phyloP scores from a whole-genome alignment of 2,888 invertebrate genomes.

The Anagyrus pseudococci region DNA sequence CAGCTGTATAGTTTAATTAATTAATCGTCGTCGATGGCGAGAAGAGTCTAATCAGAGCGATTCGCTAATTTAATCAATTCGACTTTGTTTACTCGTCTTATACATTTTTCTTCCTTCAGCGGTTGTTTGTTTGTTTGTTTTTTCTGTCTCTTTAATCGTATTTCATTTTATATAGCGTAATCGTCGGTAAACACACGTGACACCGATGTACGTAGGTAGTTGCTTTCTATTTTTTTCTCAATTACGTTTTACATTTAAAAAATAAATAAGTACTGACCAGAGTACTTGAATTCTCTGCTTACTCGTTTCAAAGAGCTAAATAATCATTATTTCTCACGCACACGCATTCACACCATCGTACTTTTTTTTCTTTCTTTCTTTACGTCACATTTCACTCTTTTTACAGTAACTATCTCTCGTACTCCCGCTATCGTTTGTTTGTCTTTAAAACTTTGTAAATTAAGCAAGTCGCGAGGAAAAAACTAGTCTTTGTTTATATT shows the following conservation, averaged over 20 bases:
- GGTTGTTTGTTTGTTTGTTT: not conserved
- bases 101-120: not conserved
- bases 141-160: not conserved
- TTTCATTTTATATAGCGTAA: not conserved
- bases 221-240: too few relatives aligned
- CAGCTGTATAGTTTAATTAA: not conserved
- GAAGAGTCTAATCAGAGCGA: slow-evolving; percentile 15
- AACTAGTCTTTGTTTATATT: slow-evolving; percentile 7
- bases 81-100: slow-evolving; percentile 5
- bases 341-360: not conserved
- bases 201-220: slow-evolving; percentile 24
- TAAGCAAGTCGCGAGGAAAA: slow-evolving; percentile 15
- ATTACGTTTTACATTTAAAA: slow-evolving; percentile 28
- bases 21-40: slow-evolving; percentile 10
- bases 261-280: slow-evolving; percentile 37
- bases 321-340: slow-evolving; percentile 4
- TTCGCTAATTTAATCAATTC: slow-evolving; percentile 7
- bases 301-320: slow-evolving; percentile 17
- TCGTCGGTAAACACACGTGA: slow-evolving; percentile 21
- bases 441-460: slow-evolving; percentile 11
- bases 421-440: slow-evolving; percentile 10
- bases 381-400: too few relatives aligned
- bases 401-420: too few relatives aligned
- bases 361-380: too few relatives aligned
- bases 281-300: slow-evolving; percentile 20